Evolutionary conservation across 2,113 vertebrate species (phyloP), one percentile per base, ranked within the genome.

Genomic region (Puma concolor): DNA sequence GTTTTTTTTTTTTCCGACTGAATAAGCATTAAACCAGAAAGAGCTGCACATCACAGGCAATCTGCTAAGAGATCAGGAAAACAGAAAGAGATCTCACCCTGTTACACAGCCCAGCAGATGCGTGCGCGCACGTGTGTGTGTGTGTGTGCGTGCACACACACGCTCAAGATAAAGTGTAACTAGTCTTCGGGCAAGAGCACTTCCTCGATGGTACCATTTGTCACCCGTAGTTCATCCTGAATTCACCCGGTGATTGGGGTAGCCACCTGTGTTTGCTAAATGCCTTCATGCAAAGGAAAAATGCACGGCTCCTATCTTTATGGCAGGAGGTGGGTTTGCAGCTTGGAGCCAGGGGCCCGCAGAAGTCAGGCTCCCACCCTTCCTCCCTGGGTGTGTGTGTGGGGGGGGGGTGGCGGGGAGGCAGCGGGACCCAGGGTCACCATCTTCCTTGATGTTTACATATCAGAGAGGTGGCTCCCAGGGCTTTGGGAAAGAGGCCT

Each of bases 31-130:
- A 64, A 16, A 9, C 13, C 21, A 38, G 48, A 48, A 80, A 17
- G 41, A 7, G 48, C 6, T 15, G 29, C 29, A 4, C 23, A 12
- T 12, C 4, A 0, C 4, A 5, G 33, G 17, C 41, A 33, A 19
- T n/a, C 50, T 1, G 2, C 31, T 7, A 14, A 16, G 60, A 54
- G 50, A 15, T 17, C 21, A 52, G 72, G 17, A n/a, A n/a, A 33
- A 19, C 50, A 41, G 54, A 48, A 19, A 7, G 80, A 48, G 10
- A 31, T 31, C 74, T 50, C 12, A 13, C 11, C 12, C 48, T 12
- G 4, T 33, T 8, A 17, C 13, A 2, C 13, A 57, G 72, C 79
- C 16, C 21, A 36, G 23, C 25, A 79, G 25, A 27, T 0, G 41
- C 5, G 44, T 44, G 44, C 44, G 44, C 1, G 44, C 44, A 44